Evolutionary conservation across 2,888 invertebrate genomes (phyloP), one percentile per base, ranked within the genome.

Genomic region (Melitaea athalia): DNA sequence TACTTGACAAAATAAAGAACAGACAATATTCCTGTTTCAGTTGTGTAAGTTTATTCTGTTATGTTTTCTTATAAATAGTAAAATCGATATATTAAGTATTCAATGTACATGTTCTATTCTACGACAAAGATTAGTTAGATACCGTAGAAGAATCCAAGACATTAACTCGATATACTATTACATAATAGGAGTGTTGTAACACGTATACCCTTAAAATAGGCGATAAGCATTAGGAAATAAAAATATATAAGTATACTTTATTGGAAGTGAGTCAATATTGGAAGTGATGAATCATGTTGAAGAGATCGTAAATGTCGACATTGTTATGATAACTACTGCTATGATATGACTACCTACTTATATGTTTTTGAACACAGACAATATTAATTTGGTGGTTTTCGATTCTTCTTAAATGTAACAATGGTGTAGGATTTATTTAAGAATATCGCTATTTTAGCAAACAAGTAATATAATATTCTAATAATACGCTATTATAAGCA

Each of bases 101-200:
- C 14, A 81, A 81, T 83, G 85, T 89, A 89, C 91, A 91, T 92
- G 91, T 92, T 92, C 92, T 90, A 92, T 91, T 91, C 91, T 91
- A 91, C 91, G 92, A 92, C 91, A 86, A 87, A 83, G 68, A 57
- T 70, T 15, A 64, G 63, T 57, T 24, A 66, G 64, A 72, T 72
- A 63, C 55, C 17, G 33, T 68, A 72, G 75, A 77, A 72, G 72
- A 69, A 61, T 74, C 61, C 70, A 75, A 77, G 73, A 76, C 66
- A 61, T 62, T 64, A 64, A 69, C 10, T 47, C 67, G 60, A 57
- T 69, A 64, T 43, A 63, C 64, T 64, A 57, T 68, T 52, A 63
- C 45, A 69, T 53, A 59, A 62, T 63, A 68, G 62, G 63, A 50
- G 59, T 55, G 47, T 52, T 52, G 38, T 65, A 66, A 57, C 38